Evolutionary conservation across 2,113 vertebrate species (phyloP).

Genomic region (Puffinus mauretanicus): DNA sequence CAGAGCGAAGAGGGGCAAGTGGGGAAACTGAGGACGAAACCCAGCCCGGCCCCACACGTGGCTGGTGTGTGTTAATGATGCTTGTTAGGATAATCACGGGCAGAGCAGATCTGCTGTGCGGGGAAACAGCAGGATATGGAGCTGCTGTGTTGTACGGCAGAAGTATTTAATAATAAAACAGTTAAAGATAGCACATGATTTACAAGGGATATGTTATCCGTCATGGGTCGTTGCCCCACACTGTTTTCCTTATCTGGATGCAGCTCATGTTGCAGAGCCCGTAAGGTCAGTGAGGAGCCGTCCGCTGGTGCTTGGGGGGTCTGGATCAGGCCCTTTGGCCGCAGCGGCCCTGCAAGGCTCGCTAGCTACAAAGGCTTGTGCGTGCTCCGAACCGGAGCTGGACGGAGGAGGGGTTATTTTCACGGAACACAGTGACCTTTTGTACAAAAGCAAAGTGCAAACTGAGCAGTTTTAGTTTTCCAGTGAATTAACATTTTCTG

Average conservation of each 20-base stretch:
- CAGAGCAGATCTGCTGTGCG: background rate
- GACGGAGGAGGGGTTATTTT: background rate
- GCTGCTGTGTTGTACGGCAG: background rate
- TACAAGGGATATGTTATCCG: background rate
- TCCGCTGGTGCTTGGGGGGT: background rate
- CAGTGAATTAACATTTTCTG: background rate
- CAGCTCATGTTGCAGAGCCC: background rate
- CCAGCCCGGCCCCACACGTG: background rate
- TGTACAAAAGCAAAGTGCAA: conserved; percentile 32
- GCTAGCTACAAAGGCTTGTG: background rate
- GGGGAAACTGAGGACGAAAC: background rate
- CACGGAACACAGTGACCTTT: conserved; percentile 7
- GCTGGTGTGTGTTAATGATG: background rate
- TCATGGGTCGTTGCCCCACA: background rate
- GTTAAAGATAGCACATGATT: background rate
- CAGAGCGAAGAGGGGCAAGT: background rate
- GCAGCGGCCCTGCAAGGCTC: background rate
- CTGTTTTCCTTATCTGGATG: background rate
- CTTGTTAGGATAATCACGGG: background rate
- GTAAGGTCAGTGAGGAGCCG: background rate
- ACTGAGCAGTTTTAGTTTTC: conserved; percentile 15
- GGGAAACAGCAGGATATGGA: background rate
- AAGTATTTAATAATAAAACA: conserved; percentile 21
- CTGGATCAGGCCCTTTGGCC: background rate
- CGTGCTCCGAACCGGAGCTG: background rate